A percentile compares a stretch with the other conserved stretches of the same genome.
These are phyloP conservation scores for Ovibos moschatus DNA, from an alignment of 2,113 vertebrate genomes.

Conservation along the genomic window DNA sequence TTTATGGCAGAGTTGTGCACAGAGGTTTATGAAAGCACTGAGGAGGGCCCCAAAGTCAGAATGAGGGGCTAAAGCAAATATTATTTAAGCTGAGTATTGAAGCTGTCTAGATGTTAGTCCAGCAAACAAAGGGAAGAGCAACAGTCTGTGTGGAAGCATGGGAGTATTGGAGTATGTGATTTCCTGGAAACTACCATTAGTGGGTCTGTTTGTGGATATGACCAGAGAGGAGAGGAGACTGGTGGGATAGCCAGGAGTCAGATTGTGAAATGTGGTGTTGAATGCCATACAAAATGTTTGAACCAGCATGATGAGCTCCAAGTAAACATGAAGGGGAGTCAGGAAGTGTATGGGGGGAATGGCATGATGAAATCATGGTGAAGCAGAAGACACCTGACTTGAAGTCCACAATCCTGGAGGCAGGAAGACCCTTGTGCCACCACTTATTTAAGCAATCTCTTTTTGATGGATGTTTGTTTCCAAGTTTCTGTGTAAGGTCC, in stretches of 20 bases:
- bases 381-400: neutral
- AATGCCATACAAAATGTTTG: neutral
- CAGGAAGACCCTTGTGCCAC: neutral
- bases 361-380: too few species aligned
- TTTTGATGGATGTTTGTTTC: neutral
- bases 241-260: too few species aligned
- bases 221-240: neutral
- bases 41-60: neutral
- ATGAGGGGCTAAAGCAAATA: neutral
- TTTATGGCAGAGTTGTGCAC: neutral
- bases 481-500: neutral
- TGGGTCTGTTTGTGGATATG: neutral
- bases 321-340: neutral
- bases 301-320: neutral
- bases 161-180: neutral
- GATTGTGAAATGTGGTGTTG: neutral
- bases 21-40: neutral
- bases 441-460: neutral
- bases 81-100: neutral
- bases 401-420: neutral
- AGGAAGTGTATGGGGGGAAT: fast-evolving
- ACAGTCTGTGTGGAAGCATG: neutral
- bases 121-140: too few species aligned
- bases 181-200: neutral
- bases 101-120: neutral